Evolutionary conservation across 2,797 vertebrate species (phyloP).

Genomic region (Todus mexicanus): DNA sequence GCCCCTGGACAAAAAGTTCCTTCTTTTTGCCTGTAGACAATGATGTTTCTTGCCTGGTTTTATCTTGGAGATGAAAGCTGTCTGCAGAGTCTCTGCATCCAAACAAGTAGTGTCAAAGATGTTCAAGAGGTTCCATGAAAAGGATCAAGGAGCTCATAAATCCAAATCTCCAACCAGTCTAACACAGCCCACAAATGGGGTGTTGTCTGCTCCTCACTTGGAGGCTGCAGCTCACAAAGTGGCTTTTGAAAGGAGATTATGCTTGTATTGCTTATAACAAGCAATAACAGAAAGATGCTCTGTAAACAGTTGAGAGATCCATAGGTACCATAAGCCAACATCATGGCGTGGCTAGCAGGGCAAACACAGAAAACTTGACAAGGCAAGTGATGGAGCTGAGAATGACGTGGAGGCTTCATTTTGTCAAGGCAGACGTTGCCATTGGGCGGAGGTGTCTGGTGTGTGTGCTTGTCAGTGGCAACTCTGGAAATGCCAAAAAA

Average conservation of each 20-base stretch:
- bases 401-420: neutral
- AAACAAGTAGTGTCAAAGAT: neutral
- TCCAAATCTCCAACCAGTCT: neutral
- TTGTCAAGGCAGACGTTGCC: neutral
- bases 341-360: neutral
- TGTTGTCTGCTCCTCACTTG: neutral
- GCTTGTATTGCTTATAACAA: neutral
- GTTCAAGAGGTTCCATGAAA: neutral
- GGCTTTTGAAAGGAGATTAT: neutral
- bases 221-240: neutral
- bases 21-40: neutral
- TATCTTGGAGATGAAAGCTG: neutral
- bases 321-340: neutral
- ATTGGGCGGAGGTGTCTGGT: conserved; percentile 1
- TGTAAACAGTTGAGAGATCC: neutral
- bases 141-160: neutral
- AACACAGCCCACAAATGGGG: neutral
- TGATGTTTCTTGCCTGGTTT: neutral
- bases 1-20: fast-evolving
- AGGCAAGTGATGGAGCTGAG: neutral
- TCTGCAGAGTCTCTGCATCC: neutral
- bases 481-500: conserved; percentile 26
- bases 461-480: neutral
- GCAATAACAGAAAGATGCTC: neutral
- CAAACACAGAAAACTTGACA: neutral